These are phyloP conservation scores for Polymixis lichenea DNA, from an alignment of 2,888 invertebrate genomes.

Conservation along the genomic window DNA sequence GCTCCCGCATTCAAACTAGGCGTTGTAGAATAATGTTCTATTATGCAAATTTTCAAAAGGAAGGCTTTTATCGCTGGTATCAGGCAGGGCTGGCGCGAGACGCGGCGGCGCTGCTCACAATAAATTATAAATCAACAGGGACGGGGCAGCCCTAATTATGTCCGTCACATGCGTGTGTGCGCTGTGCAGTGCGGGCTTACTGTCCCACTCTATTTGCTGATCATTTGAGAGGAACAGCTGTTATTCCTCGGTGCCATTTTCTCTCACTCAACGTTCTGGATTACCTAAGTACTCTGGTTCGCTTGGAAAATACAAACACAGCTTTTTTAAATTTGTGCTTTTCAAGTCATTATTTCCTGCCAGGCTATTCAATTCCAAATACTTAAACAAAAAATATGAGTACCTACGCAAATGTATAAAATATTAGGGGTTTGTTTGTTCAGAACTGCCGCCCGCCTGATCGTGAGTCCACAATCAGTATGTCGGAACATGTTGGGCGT, in stretches of 20 bases:
- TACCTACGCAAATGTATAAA: not conserved
- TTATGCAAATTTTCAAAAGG: slow-evolving; percentile 67
- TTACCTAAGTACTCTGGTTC: not conserved
- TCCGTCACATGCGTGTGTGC: slow-evolving; percentile 56
- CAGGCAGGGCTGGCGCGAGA: slow-evolving; percentile 48
- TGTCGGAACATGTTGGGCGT: not conserved
- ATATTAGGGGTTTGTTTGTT: slow-evolving; percentile 21
- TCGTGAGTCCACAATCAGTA: slow-evolving; percentile 8
- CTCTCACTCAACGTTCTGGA: slow-evolving; percentile 21
- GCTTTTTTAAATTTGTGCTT: slow-evolving; percentile 5
- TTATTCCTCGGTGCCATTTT: slow-evolving; percentile 21
- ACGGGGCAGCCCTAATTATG: slow-evolving; percentile 67
- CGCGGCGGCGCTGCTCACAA: slow-evolving; percentile 24
- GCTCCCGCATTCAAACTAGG: slow-evolving; percentile 32
- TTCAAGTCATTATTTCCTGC: not conserved
- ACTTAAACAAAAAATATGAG: not conserved
- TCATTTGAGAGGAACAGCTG: slow-evolving; percentile 51
- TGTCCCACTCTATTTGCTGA: slow-evolving; percentile 56
- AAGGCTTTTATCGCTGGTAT: slow-evolving; percentile 45
- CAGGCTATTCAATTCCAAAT: slow-evolving; percentile 1
- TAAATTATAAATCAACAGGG: slow-evolving; percentile 70
- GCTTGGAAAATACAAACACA: slow-evolving; percentile 14
- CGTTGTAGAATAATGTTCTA: slow-evolving; percentile 60
- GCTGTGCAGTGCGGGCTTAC: slow-evolving; percentile 45
- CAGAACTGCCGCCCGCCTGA: not conserved